Base-by-base conservation (phyloP, 2,888 invertebrate species). In the Lasioglossum villosulum region DNA sequence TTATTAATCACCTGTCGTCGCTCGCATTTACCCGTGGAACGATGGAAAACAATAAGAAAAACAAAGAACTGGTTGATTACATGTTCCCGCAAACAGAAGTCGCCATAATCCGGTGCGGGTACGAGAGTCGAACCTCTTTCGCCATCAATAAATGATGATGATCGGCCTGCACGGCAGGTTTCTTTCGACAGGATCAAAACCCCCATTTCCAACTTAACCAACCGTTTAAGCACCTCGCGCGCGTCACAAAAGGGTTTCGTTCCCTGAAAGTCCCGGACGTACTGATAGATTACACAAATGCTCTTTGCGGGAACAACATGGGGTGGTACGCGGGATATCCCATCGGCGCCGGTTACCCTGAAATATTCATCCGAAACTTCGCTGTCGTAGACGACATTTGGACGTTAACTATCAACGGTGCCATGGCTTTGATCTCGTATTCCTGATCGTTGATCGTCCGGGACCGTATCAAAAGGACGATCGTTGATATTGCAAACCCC, bases 191-290 rank as follows among this genome's bases (percentile, higher is more conserved):
- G 30, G 42, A 72, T 72, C 12, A 59, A 42, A 52, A 72, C 52
- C 84, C 84, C 93, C 87, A 92, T 91, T 91, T 91, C 56, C 75
- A 89, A 92, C 90, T 93, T 93, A 94, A 92, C 92, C 92, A 93
- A 94, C 93, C 93, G 92, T 91, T 91, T 93, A 93, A 94, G 93
- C 92, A 92, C 90, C 92, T 93, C 93, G 86, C 93, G 88, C 93
- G 90, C 88, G 91, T 91, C 89, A 93, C 93, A 93, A 94, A 94
- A 94, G 94, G 94, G 94, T 94, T 94, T 93, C 92, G 91, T 92
- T 91, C 92, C 92, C 89, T 4, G 88, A 90, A 90, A 91, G 90
- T 91, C 88, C 90, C 86, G 88, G 83, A 83, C 90, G 90, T 80
- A 89, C 92, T 93, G 92, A 93, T 93, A 93, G 93, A 93, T 92